Evolutionary conservation across 2,888 invertebrate species (phyloP).

Genomic region (Lysandra bellargus): DNA sequence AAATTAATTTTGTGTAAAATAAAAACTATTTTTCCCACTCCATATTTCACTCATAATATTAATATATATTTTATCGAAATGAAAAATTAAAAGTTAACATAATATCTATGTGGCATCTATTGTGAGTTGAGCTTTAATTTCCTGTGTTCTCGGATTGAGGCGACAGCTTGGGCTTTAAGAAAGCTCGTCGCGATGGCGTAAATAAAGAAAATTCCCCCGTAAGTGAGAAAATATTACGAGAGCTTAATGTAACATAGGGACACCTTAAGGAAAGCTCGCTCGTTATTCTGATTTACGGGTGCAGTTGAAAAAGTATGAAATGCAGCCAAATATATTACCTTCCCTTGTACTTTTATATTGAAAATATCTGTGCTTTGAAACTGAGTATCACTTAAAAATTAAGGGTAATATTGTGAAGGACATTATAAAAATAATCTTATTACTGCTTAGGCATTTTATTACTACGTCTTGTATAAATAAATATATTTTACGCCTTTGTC

Average conservation of each 20-base stretch:
- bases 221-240: slow-evolving; percentile 79
- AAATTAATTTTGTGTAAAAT: no score
- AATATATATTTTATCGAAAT: not conserved
- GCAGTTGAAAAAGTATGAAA: slow-evolving; percentile 45
- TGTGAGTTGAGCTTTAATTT: slow-evolving; percentile 43
- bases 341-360: not conserved
- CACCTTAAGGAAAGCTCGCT: slow-evolving; percentile 71
- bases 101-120: not conserved
- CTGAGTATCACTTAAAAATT: not conserved
- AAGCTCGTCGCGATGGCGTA: slow-evolving; percentile 58
- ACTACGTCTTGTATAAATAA: no score
- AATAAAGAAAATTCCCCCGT: slow-evolving; percentile 76
- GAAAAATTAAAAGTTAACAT: not conserved
- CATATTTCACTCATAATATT: not conserved
- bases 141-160: slow-evolving; percentile 55
- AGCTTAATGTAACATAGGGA: slow-evolving; percentile 74
- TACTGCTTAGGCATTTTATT: no score
- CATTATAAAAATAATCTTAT: no score
- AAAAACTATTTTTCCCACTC: not conserved
- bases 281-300: slow-evolving; percentile 78
- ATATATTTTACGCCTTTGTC: no score
- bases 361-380: not conserved
- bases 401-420: no score
- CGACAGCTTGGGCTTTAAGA: slow-evolving; percentile 59
- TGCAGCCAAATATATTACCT: slow-evolving; percentile 52